Conservation (phyloP, 2,888 invertebrate genomes). For the Erebia ligea region DNA sequence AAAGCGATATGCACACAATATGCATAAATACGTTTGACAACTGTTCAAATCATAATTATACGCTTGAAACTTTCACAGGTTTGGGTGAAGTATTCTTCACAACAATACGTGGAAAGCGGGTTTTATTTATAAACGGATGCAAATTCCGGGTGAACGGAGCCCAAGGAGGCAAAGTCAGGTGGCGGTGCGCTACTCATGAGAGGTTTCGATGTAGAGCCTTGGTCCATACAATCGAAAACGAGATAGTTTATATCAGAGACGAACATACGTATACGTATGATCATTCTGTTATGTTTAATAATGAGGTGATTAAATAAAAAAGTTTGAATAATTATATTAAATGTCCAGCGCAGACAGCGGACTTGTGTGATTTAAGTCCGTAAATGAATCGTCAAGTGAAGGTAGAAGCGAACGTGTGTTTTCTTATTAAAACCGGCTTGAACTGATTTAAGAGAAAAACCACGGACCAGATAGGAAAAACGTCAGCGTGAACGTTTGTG, state of each 20-base stretch:
- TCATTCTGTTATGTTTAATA: not conserved
- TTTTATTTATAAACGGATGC: conserved; percentile 48
- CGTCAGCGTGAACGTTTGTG: too few relatives aligned
- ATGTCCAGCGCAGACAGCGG: not conserved
- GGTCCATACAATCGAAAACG: conserved; percentile 53
- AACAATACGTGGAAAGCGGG: conserved; percentile 47
- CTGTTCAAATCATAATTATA: conserved; percentile 2
- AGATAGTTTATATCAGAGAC: conserved; percentile 50
- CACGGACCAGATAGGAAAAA: too few relatives aligned
- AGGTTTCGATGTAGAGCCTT: conserved; percentile 52
- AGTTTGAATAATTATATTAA: not conserved
- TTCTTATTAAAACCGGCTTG: too few relatives aligned
- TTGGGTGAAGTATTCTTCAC: conserved; percentile 43
- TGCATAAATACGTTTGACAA: too few relatives aligned
- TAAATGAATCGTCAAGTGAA: not conserved
- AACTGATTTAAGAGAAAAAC: too few relatives aligned
- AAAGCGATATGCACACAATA: too few relatives aligned
- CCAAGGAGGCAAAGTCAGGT: conserved; percentile 49
- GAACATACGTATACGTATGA: conserved; percentile 44
- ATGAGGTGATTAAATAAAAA: not conserved
- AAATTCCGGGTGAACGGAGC: conserved; percentile 52
- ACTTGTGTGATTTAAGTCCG: not conserved
- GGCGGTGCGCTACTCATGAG: conserved; percentile 58
- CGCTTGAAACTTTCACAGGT: conserved; percentile 30
- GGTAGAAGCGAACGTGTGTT: not conserved